A percentile compares a stretch with the other conserved stretches of the same genome.
These are phyloP conservation scores for Cavia aperea DNA, from an alignment of 2,113 vertebrate genomes.

Conservation along the genomic window DNA sequence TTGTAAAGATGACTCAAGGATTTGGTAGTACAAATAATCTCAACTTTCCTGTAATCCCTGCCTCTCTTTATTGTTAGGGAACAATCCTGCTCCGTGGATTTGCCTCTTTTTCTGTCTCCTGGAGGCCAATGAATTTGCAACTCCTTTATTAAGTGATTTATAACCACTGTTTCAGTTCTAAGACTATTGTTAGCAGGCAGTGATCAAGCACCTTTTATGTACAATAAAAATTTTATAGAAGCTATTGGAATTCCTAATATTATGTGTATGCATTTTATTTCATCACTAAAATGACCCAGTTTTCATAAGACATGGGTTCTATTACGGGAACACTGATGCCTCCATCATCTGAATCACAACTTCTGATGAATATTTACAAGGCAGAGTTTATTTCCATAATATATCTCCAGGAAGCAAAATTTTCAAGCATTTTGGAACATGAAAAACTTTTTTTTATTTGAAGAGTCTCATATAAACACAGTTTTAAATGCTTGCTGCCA, in stretches of 20 bases:
- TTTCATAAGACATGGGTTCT: constrained; percentile 47
- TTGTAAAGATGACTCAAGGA: neutral
- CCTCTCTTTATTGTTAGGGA: neutral
- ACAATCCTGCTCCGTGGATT: neutral
- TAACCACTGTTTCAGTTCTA: constrained; percentile 21
- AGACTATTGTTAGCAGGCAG: constrained; percentile 28
- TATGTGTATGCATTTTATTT: constrained; percentile 50
- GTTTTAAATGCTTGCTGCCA: constrained; percentile 42
- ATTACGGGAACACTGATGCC: constrained; percentile 35
- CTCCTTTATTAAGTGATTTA: constrained; percentile 25
- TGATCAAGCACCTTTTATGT: constrained; percentile 37
- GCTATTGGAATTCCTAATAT: constrained; percentile 48
- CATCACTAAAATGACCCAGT: constrained; percentile 42
- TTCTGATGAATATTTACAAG: constrained; percentile 57
- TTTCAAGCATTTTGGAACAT: constrained; percentile 31
- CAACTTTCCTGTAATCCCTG: neutral
- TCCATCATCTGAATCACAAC: constrained; percentile 51
- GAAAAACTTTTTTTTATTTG: neutral
- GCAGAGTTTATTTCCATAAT: constrained; percentile 53
- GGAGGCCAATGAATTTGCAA: constrained; percentile 25
- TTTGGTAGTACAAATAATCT: neutral
- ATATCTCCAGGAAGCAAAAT: constrained; percentile 45
- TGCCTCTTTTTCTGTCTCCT: neutral
- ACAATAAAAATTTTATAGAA: constrained; percentile 50
- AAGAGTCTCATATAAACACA: neutral